Evolutionary conservation across 2,888 invertebrate genomes (phyloP), one percentile per base, ranked within the genome.

Genomic region (Neria commutata): DNA sequence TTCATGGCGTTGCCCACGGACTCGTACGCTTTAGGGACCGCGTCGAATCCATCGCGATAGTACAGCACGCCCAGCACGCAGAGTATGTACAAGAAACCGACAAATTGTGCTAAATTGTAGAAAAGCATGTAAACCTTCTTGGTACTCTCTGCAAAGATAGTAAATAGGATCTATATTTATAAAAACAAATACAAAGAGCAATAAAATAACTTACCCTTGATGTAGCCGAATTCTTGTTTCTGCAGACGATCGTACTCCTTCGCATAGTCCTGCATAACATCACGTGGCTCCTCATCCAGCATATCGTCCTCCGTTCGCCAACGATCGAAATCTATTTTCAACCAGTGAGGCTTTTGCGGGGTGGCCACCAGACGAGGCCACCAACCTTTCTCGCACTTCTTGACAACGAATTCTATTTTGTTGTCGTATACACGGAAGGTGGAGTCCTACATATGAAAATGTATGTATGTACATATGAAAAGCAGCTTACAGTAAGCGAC

Each of bases 291-390:
- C 10, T 89, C 88, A 45, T 87, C 89, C 5, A 74, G 63, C 14
- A 85, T 85, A 60, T 87, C 85, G 40, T 87, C 88, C 66, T 92
- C 92, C 3, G 89, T 88, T 72, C 89, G 89, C 91, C 95, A 95
- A 56, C 91, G 87, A 80, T 96, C 95, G 83, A 95, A 95, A 83
- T 96, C 95, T 67, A 95, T 89, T 87, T 94, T 95, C 3, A 97
- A 82, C 96, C 95, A 96, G 0, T 90, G 89, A 0, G 94, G 92
- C 80, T 95, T 96, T 70, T 91, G 89, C 1, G 90, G 89, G 62
- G 90, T 88, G 10, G 89, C 87, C 1, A 89, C 91, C 17, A 96
- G 82, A 50, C 95, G 84, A 0, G 94, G 92, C 96, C 96, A 96
- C 88, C 91, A 93, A 1, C 85, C 86, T 1, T 83, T 82, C 25